Evolutionary conservation across 37 sponge, comb jelly and placozoan genomes (phyloP).

Genomic region (Bolinopsis microptera): DNA sequence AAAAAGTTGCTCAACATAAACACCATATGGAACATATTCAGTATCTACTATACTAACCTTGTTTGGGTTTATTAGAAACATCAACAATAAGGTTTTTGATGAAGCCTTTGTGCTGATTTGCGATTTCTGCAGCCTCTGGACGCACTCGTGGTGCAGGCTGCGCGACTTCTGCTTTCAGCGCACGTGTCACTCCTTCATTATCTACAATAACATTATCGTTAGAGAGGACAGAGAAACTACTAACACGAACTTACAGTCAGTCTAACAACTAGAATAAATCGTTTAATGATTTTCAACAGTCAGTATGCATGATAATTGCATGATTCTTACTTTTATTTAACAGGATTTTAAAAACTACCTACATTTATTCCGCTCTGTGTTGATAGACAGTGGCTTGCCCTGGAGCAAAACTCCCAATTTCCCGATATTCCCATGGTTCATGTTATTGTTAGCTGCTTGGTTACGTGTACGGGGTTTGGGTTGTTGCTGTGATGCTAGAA

Average conservation of each 20-base stretch:
- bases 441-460: constrained; percentile 36
- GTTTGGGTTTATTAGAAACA: constrained; percentile 24
- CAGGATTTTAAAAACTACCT: no score
- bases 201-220: not conserved
- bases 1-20: no score
- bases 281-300: no score
- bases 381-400: constrained; percentile 36
- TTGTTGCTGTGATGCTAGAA: constrained; percentile 9
- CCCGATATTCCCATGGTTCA: constrained; percentile 41
- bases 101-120: constrained; percentile 62
- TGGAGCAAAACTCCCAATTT: constrained; percentile 41
- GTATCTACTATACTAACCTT: no score
- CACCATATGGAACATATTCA: no score
- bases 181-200: constrained; percentile 20
- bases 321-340: no score
- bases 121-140: constrained; percentile 68
- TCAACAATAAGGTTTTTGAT: constrained; percentile 37
- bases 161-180: not conserved
- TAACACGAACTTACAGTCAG: no score
- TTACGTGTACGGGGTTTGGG: not conserved
- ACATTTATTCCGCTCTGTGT: constrained; percentile 56
- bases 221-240: no score
- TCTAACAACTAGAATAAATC: no score
- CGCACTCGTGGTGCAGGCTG: constrained; percentile 46
- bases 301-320: no score